Conservation (phyloP, 2,797 vertebrate genomes). For the Morus bassanus region DNA sequence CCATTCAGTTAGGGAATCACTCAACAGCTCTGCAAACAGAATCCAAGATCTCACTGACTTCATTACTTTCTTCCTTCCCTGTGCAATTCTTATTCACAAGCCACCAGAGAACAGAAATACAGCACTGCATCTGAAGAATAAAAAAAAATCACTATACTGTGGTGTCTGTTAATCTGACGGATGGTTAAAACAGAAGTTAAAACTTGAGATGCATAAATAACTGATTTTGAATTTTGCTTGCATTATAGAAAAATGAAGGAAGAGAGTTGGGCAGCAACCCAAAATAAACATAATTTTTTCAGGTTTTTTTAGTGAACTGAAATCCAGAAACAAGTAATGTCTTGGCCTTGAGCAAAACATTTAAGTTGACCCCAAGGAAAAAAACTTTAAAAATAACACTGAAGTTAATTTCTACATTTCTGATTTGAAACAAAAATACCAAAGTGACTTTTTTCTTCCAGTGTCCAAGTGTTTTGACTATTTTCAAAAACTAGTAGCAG, state of each 20-base stretch:
- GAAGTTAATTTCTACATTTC: background rate
- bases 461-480: background rate
- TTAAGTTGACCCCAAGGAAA: background rate
- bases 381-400: background rate
- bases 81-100: background rate
- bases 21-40: background rate
- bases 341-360: background rate
- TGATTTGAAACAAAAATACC: background rate
- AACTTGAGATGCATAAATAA: conserved; percentile 27
- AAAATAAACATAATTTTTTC: conserved; percentile 5
- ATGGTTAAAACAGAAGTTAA: conserved; percentile 28
- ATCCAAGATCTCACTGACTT: background rate
- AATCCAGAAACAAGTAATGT: background rate
- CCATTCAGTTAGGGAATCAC: background rate
- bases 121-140: background rate
- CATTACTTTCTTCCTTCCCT: background rate
- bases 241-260: background rate
- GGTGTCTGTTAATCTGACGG: background rate
- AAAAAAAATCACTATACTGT: background rate
- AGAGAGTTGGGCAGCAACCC: background rate
- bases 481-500: background rate
- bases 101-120: background rate
- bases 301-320: background rate
- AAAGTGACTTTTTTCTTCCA: background rate
- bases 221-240: conserved; percentile 7